Conservation (phyloP, 2,797 vertebrate species). For the Leuciscus waleckii region DNA sequence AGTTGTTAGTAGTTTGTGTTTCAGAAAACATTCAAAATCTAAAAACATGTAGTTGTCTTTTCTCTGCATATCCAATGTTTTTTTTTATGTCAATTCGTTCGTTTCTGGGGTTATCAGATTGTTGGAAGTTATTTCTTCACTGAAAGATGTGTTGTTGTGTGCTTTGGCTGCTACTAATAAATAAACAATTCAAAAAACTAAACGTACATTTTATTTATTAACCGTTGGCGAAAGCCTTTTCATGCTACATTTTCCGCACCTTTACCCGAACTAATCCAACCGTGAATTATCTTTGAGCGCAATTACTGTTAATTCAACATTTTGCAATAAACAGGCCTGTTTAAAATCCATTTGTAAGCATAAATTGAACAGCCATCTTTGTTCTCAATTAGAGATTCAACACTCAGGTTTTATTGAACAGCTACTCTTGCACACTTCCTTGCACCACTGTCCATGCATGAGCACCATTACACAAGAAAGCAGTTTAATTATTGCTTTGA, state of each 20-base stretch:
- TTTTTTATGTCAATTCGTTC: not conserved
- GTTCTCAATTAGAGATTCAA: not conserved
- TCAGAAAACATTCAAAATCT: not conserved
- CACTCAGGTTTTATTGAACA: not conserved
- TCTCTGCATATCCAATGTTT: not conserved
- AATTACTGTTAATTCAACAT: not conserved
- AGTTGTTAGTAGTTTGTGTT: not conserved
- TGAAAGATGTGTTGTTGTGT: constrained; percentile 1
- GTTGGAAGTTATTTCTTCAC: not conserved
- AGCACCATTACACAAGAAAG: not conserved
- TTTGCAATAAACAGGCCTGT: not conserved
- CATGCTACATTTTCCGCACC: not conserved
- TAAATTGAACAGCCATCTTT: not conserved
- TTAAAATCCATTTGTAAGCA: not conserved
- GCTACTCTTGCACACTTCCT: not conserved
- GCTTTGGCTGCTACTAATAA: not conserved
- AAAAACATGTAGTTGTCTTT: not conserved
- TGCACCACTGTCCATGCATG: not conserved
- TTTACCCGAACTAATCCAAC: not conserved
- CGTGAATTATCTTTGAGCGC: not conserved
- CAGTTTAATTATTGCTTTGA: not conserved
- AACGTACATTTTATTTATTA: constrained; percentile 26
- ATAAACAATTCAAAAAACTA: not conserved
- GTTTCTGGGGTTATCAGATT: not conserved
- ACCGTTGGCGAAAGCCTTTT: not conserved